A percentile compares a stretch with the other conserved stretches of the same genome.
Conservation (phyloP, 2,888 invertebrate genomes). For the Caenorhabditis sp. region DNA sequence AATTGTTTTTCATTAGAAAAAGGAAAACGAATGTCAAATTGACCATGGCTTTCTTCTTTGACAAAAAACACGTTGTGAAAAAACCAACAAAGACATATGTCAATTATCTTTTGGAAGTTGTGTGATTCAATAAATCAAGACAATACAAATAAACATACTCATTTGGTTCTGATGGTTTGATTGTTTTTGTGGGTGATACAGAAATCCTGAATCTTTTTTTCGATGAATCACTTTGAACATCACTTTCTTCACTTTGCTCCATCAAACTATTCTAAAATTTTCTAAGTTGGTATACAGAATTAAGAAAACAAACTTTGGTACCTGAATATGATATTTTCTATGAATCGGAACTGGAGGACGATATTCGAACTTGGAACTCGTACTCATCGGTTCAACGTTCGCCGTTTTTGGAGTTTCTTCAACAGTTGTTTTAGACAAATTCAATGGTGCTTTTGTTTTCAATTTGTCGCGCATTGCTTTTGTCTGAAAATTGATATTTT, state of each 20-base stretch:
- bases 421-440: constrained; percentile 18
- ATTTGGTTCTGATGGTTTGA: constrained; percentile 42
- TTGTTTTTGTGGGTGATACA: constrained; percentile 63
- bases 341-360: constrained; percentile 42
- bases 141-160: constrained; percentile 15
- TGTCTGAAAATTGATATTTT: constrained; percentile 25
- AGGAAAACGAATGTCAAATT: neutral
- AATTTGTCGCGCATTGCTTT: constrained; percentile 43
- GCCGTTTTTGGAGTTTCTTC: constrained; percentile 18
- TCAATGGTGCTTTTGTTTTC: constrained; percentile 33
- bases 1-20: neutral
- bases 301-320: no score
- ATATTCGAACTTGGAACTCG: neutral
- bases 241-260: constrained; percentile 13
- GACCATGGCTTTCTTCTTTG: neutral
- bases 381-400: neutral
- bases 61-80: neutral
- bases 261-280: constrained; percentile 8
- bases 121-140: no score
- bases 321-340: constrained; percentile 34
- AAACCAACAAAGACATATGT: neutral
- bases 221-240: constrained; percentile 28
- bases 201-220: constrained; percentile 66
- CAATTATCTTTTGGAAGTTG: neutral
- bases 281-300: neutral